A percentile compares a stretch with the other conserved stretches of the same genome.
Evolutionary conservation across 1,140 invertebrate genomes (phyloP).

Genomic region (Pentalonia nigronervosa): DNA sequence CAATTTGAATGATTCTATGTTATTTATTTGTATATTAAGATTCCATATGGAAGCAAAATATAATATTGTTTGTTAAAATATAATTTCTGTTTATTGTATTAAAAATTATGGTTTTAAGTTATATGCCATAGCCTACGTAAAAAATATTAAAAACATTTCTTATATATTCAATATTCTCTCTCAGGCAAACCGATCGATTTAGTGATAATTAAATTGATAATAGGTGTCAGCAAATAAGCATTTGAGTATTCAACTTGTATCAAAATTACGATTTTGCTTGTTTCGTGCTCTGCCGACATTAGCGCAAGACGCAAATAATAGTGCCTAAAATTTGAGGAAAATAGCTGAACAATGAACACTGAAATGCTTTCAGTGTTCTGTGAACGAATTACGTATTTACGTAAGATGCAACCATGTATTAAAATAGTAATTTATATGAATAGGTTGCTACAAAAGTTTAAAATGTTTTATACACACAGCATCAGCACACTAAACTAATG

Average conservation of each 20-base stretch:
- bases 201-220: neutral
- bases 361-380: conserved; percentile 1
- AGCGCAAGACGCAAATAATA: neutral
- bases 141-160: neutral
- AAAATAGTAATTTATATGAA: neutral
- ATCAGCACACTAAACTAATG: neutral
- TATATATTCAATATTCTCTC: neutral
- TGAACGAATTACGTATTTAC: neutral
- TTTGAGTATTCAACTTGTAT: neutral
- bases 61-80: neutral
- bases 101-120: neutral
- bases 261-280: neutral
- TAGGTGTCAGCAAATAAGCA: neutral
- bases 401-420: neutral
- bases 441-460: neutral
- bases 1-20: neutral
- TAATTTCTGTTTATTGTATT: neutral
- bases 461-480: neutral
- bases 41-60: neutral
- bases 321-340: neutral
- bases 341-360: neutral
- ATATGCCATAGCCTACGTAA: neutral
- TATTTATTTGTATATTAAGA: neutral
- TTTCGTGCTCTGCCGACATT: neutral
- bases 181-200: neutral